Percentiles rank a stretch among this genome's conserved stretches.
These are phyloP conservation scores for Zootoca vivipara DNA, from an alignment of 2,113 vertebrate species.

Conservation along the genomic window DNA sequence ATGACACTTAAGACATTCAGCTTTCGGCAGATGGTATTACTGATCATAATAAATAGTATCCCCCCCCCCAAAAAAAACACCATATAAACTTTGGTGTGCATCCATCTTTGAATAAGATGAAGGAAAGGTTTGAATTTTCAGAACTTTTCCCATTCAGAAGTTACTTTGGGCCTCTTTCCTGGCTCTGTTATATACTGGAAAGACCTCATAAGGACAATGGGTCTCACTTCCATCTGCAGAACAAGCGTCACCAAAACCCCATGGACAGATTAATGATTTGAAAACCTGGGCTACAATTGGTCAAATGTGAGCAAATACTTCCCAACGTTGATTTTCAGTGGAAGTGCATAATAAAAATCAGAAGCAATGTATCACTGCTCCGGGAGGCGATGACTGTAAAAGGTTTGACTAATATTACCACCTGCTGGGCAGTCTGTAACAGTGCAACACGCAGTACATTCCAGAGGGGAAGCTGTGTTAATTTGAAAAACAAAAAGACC, in stretches of 20 bases:
- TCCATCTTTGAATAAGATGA: neutral
- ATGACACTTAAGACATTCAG: neutral
- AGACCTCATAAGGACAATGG: neutral
- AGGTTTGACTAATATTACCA: slow-evolving; percentile 64
- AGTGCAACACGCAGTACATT: neutral
- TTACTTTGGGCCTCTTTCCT: neutral
- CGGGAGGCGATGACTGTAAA: neutral
- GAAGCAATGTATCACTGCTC: neutral
- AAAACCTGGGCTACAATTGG: neutral
- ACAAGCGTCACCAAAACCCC: neutral
- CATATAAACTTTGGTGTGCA: neutral
- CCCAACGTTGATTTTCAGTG: rapidly evolving
- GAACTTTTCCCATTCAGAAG: neutral
- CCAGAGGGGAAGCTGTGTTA: neutral
- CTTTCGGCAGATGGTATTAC: neutral
- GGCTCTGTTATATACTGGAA: rapidly evolving
- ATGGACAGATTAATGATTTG: rapidly evolving
- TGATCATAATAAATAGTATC: neutral
- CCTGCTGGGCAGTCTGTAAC: slow-evolving; percentile 42
- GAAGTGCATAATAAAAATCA: rapidly evolving
- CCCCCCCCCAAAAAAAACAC: neutral
- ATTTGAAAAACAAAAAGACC: neutral
- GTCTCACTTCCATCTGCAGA: neutral
- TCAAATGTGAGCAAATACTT: rapidly evolving
- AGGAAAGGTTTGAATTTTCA: neutral